Evolutionary conservation across 2,888 invertebrate species (phyloP).

Genomic region (Aelia acuminata): DNA sequence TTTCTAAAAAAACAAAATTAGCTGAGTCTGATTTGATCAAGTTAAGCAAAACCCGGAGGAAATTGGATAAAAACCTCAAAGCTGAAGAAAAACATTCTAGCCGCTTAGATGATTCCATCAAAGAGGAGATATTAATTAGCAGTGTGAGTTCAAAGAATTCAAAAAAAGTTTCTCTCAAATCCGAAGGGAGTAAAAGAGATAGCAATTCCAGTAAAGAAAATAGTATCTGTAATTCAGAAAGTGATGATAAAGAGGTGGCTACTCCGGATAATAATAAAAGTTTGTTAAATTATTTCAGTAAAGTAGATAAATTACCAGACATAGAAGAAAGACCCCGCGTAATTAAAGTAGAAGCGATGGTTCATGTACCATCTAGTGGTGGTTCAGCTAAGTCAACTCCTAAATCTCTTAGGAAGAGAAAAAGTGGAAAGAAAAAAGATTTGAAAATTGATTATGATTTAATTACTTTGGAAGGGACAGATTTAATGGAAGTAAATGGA

Average conservation of each 20-base stretch:
- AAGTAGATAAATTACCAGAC: constrained; percentile 70
- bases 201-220: constrained; percentile 55
- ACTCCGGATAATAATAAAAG: constrained; percentile 71
- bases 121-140: background rate
- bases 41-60: background rate
- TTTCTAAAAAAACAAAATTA: background rate
- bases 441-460: constrained; percentile 49
- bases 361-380: constrained; percentile 60
- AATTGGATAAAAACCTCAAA: background rate
- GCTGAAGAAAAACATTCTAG: background rate
- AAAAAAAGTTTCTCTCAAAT: background rate
- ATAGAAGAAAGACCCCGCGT: constrained; percentile 66
- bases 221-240: constrained; percentile 40
- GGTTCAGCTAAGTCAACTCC: background rate
- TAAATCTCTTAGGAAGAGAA: constrained; percentile 1
- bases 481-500: background rate
- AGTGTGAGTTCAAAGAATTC: background rate
- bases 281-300: constrained; percentile 75
- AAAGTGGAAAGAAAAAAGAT: constrained; percentile 10
- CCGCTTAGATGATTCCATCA: background rate
- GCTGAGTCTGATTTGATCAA: background rate
- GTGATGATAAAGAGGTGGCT: constrained; percentile 46
- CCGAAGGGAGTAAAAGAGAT: background rate
- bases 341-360: constrained; percentile 62
- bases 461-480: constrained; percentile 66